phyloP scores from a whole-genome alignment of 2,888 invertebrate genomes.

The Axea sp. region DNA sequence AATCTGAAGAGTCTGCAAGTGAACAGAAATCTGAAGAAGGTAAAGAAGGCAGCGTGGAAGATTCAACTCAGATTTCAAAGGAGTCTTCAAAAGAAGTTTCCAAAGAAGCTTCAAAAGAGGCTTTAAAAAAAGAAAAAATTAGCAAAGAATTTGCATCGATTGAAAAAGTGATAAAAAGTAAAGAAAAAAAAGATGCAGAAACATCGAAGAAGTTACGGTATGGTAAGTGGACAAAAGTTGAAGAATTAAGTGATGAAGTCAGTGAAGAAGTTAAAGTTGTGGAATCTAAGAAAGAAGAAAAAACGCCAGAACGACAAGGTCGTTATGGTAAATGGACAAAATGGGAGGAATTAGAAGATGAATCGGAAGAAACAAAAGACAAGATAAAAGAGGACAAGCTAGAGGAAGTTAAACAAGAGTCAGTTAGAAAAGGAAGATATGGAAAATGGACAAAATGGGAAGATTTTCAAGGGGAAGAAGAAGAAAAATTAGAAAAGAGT shows the following conservation, averaged over 20 bases:
- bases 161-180: constrained; percentile 80
- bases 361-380: constrained; percentile 1
- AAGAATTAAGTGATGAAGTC: constrained; percentile 73
- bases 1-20: too few relatives aligned
- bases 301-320: constrained; percentile 16
- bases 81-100: constrained; percentile 34
- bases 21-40: neutral
- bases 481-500: constrained; percentile 51
- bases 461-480: constrained; percentile 37
- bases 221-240: constrained; percentile 64
- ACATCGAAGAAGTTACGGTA: constrained; percentile 28
- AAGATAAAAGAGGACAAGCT: too few relatives aligned
- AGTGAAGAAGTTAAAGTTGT: constrained; percentile 79
- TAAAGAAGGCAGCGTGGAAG: too few relatives aligned
- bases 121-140: constrained; percentile 26
- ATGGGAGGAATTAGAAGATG: constrained; percentile 32
- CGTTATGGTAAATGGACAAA: constrained; percentile 57
- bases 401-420: constrained; percentile 1
- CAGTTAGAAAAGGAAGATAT: constrained; percentile 24
- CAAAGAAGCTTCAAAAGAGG: constrained; percentile 21
- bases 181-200: neutral
- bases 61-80: too few relatives aligned
- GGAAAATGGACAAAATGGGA: constrained; percentile 49
- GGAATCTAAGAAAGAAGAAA: constrained; percentile 21
- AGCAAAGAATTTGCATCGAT: constrained; percentile 76